A percentile compares a stretch with the other conserved stretches of the same genome.
These are phyloP conservation scores for Sitta carolinensis DNA, from an alignment of 2,797 vertebrate genomes.

Conservation along the genomic window DNA sequence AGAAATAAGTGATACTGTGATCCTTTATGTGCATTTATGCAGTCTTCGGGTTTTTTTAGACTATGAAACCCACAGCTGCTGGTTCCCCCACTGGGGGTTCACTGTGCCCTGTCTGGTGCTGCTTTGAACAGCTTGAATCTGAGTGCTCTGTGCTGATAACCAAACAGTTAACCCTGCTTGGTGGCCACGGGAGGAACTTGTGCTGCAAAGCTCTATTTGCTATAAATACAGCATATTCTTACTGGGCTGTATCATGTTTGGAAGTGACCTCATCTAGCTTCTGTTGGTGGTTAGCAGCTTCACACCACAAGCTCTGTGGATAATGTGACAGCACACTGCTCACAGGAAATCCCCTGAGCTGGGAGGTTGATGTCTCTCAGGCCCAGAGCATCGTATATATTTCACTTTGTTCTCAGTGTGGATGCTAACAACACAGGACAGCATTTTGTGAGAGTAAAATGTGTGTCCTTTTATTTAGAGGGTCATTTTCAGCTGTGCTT, in stretches of 20 bases:
- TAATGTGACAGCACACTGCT: background rate
- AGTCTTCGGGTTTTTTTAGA: background rate
- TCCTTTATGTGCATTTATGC: background rate
- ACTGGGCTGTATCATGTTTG: conserved; percentile 71
- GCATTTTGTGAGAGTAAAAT: background rate
- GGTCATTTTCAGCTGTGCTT: background rate
- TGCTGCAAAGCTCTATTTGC: conserved; percentile 8
- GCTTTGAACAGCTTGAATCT: background rate
- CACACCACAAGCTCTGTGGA: conserved; percentile 17
- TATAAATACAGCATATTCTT: conserved; percentile 68
- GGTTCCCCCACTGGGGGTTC: background rate
- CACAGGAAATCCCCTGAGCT: background rate
- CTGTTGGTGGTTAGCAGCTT: conserved; percentile 70
- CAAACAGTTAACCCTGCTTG: background rate
- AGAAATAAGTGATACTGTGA: background rate
- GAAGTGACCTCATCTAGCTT: conserved; percentile 72
- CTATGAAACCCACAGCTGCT: background rate
- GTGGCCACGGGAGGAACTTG: background rate
- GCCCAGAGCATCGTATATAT: background rate
- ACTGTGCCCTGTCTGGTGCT: background rate
- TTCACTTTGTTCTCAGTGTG: background rate
- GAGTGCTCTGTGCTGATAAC: background rate
- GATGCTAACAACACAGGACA: background rate
- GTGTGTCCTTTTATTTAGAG: background rate
- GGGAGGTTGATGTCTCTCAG: background rate